These are phyloP conservation scores for Leptodirus hochenwartii DNA, from an alignment of 2,888 invertebrate species.

Conservation along the genomic window DNA sequence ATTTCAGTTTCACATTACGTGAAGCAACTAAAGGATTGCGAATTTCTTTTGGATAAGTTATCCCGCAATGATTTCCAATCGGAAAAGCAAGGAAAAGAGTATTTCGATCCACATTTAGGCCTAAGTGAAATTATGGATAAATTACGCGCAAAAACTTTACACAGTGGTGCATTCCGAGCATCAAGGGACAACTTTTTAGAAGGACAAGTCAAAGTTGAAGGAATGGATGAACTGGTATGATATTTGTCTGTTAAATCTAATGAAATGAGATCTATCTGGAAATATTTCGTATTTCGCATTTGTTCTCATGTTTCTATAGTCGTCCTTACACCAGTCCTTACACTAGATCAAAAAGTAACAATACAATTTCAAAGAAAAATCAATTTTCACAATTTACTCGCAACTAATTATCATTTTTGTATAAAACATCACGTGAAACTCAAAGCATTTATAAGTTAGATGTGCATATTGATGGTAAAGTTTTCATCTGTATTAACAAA, in stretches of 20 bases:
- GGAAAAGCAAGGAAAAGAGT: slow-evolving; percentile 39
- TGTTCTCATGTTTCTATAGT: too few relatives aligned
- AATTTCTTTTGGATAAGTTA: slow-evolving; percentile 48
- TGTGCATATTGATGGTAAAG: too few relatives aligned
- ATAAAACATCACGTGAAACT: too few relatives aligned
- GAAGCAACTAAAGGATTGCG: slow-evolving; percentile 34
- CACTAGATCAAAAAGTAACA: too few relatives aligned
- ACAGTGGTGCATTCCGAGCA: slow-evolving; percentile 69
- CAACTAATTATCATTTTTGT: too few relatives aligned
- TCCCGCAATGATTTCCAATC: slow-evolving; percentile 45
- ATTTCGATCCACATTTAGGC: slow-evolving; percentile 74
- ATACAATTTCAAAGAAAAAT: too few relatives aligned
- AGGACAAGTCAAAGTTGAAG: slow-evolving; percentile 67
- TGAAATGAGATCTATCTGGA: too few relatives aligned
- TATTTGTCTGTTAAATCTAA: slow-evolving; percentile 2
- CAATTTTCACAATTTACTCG: too few relatives aligned
- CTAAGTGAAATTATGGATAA: slow-evolving; percentile 61
- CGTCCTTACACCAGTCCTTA: too few relatives aligned
- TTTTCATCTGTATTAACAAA: slow-evolving; percentile 6
- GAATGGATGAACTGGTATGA: slow-evolving; percentile 60
- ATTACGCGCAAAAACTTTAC: slow-evolving; percentile 52
- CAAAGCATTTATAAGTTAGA: too few relatives aligned
- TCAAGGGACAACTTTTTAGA: slow-evolving; percentile 90
- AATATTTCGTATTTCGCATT: too few relatives aligned
- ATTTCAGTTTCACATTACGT: slow-evolving; percentile 58